Conservation (phyloP, 2,888 invertebrate genomes). For the Athripsodes cinereus region DNA sequence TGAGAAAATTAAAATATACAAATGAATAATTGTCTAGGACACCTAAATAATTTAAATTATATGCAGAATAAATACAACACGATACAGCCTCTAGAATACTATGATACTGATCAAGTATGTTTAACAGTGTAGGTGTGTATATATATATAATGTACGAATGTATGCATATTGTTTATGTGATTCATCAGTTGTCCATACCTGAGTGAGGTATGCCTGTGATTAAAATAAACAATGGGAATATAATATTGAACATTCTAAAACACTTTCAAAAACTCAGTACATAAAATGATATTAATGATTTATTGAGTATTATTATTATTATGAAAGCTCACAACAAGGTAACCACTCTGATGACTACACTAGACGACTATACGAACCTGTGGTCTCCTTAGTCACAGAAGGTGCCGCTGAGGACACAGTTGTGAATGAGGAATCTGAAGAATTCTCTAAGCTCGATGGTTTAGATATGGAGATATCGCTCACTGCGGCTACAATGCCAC, state of each 20-base stretch:
- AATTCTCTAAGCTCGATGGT: slow-evolving; percentile 23
- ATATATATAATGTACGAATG: no score
- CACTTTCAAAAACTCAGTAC: neutral
- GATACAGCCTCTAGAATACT: no score
- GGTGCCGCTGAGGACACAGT: slow-evolving; percentile 44
- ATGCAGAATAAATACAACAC: no score
- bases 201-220: no score
- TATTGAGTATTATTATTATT: slow-evolving; percentile 8
- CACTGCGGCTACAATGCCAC: neutral
- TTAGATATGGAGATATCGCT: slow-evolving; percentile 11
- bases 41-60: no score
- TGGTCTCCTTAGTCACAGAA: slow-evolving; percentile 29
- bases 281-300: neutral
- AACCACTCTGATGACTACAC: neutral
- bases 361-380: slow-evolving; percentile 19
- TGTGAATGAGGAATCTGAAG: slow-evolving; percentile 32
- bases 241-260: neutral
- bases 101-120: no score
- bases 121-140: no score
- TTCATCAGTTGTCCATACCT: no score
- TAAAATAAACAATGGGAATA: no score
- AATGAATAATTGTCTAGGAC: no score
- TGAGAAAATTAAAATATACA: no score
- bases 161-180: no score
- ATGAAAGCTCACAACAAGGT: slow-evolving; percentile 19